Evolutionary conservation across 2,888 invertebrate species (phyloP), one percentile per base, ranked within the genome.

Genomic region (Keiferia lycopersicella): DNA sequence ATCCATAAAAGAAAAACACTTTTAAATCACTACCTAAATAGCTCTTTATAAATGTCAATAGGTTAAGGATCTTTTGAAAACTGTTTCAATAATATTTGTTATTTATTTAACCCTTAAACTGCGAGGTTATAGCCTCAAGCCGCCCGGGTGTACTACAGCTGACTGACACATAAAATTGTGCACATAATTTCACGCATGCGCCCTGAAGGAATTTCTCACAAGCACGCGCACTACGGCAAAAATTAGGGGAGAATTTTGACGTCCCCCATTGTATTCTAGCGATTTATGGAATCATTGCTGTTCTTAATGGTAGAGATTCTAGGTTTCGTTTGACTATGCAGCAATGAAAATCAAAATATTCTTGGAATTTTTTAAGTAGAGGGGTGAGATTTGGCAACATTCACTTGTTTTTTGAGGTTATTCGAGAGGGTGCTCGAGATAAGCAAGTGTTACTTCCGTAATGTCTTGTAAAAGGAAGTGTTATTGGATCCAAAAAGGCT

Each of bases 151-250:
- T 41, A 26, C 12, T 20, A 26, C 61, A 61, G 61, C 61, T 61
- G 61, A 61, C 61, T 61, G 61, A 61, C 34, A 34, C 4, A 30
- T 48, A 30, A 56, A 56, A 56, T 30, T 56, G 30, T 56, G 30
- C 45, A 30, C n/a, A 18, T 8, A 30, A 61, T 22, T 30, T 14
- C 16, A 34, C 61, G 61, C 61, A 61, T 61, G 61, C 61, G 61
- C 18, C 2, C 10, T 50, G 30, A 18, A n/a, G 26, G 12, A 16
- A 30, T n/a, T 48, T 30, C 4, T 10, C 8, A 10, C 48, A 38
- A 38, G 51, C 64, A 64, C 61, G 65, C 69, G 67, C 71, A 69
- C 68, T 51, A 34, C 16, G n/a, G 45, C 20, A 71, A 65, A 41
- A 14, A 41, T n/a, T 14, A n/a, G 41, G 41, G 41, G n/a, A 12